phyloP scores from a whole-genome alignment of 1,140 invertebrate species.

The Tyrophagus putrescentiae region DNA sequence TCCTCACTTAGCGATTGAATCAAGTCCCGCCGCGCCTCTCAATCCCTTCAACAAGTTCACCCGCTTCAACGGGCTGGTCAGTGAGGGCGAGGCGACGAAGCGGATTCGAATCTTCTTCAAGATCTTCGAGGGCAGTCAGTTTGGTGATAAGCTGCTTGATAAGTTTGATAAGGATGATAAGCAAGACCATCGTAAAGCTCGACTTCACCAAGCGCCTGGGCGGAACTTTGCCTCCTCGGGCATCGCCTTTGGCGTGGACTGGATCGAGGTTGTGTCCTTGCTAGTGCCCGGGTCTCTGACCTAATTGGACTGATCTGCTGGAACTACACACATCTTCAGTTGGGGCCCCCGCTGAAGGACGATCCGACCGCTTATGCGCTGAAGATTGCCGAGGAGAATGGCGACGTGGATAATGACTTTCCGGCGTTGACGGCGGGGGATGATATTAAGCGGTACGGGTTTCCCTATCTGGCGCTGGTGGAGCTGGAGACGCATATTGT shows the following conservation, averaged over 20 bases:
- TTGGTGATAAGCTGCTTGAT: too few species aligned
- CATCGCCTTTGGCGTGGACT: slow-evolving; percentile 60
- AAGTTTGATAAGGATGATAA: neutral
- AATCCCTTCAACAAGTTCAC: slow-evolving; percentile 78
- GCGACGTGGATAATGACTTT: slow-evolving; percentile 87
- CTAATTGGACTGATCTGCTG: slow-evolving; percentile 84
- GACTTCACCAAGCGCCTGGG: neutral
- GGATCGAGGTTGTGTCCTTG: slow-evolving; percentile 62
- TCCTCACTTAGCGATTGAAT: slow-evolving; percentile 56
- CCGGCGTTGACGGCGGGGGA: slow-evolving; percentile 72
- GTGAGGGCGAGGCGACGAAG: slow-evolving; percentile 20
- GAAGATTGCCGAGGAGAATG: slow-evolving; percentile 87
- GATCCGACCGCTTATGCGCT: slow-evolving; percentile 52
- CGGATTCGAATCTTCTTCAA: slow-evolving; percentile 20
- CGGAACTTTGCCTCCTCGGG: slow-evolving; percentile 48
- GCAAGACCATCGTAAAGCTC: neutral
- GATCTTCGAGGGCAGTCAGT: neutral
- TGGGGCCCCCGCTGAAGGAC: slow-evolving; percentile 37
- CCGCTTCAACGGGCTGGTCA: slow-evolving; percentile 62
- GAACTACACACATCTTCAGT: slow-evolving; percentile 40
- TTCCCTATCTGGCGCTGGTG: slow-evolving; percentile 69
- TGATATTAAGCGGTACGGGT: slow-evolving; percentile 78
- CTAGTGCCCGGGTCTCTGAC: slow-evolving; percentile 69
- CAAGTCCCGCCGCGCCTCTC: slow-evolving; percentile 52
- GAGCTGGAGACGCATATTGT: slow-evolving; percentile 38